Evolutionary conservation across 2,888 invertebrate genomes (phyloP).

Genomic region (Chloroclystis v-ata): DNA sequence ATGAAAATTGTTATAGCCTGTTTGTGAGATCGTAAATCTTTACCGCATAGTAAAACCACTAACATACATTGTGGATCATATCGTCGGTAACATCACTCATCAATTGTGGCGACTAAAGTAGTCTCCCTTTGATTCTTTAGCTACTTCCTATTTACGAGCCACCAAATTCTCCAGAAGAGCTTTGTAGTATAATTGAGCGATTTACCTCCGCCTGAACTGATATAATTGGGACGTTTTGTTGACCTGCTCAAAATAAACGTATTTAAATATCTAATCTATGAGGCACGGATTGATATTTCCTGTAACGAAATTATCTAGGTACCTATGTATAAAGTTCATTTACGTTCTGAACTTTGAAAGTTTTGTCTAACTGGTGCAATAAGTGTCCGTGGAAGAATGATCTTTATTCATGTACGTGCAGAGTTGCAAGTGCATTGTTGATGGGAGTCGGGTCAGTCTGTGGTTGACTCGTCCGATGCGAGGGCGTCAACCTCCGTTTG

Average conservation of each 20-base stretch:
- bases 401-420: slow-evolving; percentile 33
- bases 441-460: slow-evolving; percentile 57
- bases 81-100: slow-evolving; percentile 17
- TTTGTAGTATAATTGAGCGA: slow-evolving; percentile 24
- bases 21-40: slow-evolving; percentile 19
- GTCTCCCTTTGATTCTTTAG: slow-evolving; percentile 19
- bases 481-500: slow-evolving; percentile 61
- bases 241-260: slow-evolving; percentile 23
- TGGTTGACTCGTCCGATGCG: slow-evolving; percentile 50
- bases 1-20: slow-evolving; percentile 14
- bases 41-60: slow-evolving; percentile 24
- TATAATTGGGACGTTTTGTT: slow-evolving; percentile 26
- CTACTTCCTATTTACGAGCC: slow-evolving; percentile 18
- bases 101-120: slow-evolving; percentile 17
- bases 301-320: slow-evolving; percentile 31
- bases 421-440: slow-evolving; percentile 39
- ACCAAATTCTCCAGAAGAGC: slow-evolving; percentile 20
- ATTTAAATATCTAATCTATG: slow-evolving; percentile 31
- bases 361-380: slow-evolving; percentile 34
- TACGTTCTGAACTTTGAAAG: slow-evolving; percentile 37
- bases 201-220: slow-evolving; percentile 23
- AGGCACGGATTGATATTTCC: slow-evolving; percentile 34
- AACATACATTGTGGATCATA: slow-evolving; percentile 23
- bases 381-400: slow-evolving; percentile 29
- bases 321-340: slow-evolving; percentile 19